Conservation (phyloP, 2,797 vertebrate species). For the Aulostomus chinensis region DNA sequence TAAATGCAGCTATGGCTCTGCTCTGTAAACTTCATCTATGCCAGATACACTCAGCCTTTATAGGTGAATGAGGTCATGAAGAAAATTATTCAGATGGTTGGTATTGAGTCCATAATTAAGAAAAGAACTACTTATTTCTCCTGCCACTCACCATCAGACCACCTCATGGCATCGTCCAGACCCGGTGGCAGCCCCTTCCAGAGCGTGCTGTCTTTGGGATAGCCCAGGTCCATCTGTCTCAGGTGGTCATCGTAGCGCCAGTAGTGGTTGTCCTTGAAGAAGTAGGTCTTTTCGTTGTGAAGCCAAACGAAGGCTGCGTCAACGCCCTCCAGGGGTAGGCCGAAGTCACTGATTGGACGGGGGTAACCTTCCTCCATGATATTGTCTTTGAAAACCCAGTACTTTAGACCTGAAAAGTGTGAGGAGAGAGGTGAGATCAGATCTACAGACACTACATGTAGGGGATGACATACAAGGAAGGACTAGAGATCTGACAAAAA, state of each 20-base stretch:
- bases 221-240: slow-evolving; percentile 89
- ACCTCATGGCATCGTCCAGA: slow-evolving; percentile 93
- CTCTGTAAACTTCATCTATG: too few relatives aligned
- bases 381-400: slow-evolving; percentile 98
- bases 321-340: slow-evolving; percentile 87
- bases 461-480: too few relatives aligned
- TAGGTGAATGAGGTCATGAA: too few relatives aligned
- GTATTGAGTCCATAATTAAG: too few relatives aligned
- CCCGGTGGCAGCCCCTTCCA: slow-evolving; percentile 92
- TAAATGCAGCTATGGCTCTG: too few relatives aligned
- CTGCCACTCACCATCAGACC: slow-evolving; percentile 93
- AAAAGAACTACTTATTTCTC: neutral
- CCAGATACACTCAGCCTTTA: too few relatives aligned
- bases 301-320: slow-evolving; percentile 94
- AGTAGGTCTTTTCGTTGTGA: slow-evolving; percentile 97
- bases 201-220: slow-evolving; percentile 85
- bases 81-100: too few relatives aligned
- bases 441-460: neutral
- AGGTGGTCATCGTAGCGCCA: slow-evolving; percentile 93
- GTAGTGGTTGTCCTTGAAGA: slow-evolving; percentile 92
- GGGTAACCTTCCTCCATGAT: slow-evolving; percentile 95
- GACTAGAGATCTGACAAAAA: too few relatives aligned
- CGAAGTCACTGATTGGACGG: slow-evolving; percentile 90
- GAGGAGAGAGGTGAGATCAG: neutral
- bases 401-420: slow-evolving; percentile 85